These are phyloP conservation scores for Diadegma fenestrale DNA, from an alignment of 2,888 invertebrate genomes.

Conservation along the genomic window DNA sequence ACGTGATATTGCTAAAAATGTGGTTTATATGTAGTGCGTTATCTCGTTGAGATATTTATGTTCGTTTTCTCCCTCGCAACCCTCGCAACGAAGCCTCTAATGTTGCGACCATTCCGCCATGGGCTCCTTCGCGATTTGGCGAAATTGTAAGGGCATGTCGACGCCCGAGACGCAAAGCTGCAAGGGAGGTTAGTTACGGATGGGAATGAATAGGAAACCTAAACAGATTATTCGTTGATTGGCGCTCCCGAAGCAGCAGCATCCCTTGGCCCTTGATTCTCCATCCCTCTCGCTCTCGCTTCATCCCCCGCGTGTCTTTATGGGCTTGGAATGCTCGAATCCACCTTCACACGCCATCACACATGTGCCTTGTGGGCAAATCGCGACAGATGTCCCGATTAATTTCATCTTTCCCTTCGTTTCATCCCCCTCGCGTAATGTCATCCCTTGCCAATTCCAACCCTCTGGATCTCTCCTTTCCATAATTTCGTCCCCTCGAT, in stretches of 20 bases:
- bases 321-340: neutral
- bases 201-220: constrained; percentile 79
- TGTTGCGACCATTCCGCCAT: neutral
- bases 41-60: constrained; percentile 35
- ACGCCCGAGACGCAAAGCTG: neutral
- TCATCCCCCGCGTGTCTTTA: neutral
- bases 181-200: constrained; percentile 79
- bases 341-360: constrained; percentile 11
- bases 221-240: constrained; percentile 83
- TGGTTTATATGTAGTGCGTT: constrained; percentile 27
- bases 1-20: constrained; percentile 38
- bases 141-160: constrained; percentile 3
- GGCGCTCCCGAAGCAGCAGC: constrained; percentile 63
- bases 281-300: neutral
- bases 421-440: constrained; percentile 33
- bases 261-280: neutral
- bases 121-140: constrained; percentile 6
- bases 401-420: constrained; percentile 72
- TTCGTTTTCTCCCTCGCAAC: too few relatives aligned
- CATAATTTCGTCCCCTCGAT: constrained; percentile 24
- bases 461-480: constrained; percentile 20
- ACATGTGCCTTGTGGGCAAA: constrained; percentile 26
- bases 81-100: neutral
- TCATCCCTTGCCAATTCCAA: constrained; percentile 53
- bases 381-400: constrained; percentile 79